Conservation (phyloP, 2,113 vertebrate genomes). For the Peromyscus polionotus region DNA sequence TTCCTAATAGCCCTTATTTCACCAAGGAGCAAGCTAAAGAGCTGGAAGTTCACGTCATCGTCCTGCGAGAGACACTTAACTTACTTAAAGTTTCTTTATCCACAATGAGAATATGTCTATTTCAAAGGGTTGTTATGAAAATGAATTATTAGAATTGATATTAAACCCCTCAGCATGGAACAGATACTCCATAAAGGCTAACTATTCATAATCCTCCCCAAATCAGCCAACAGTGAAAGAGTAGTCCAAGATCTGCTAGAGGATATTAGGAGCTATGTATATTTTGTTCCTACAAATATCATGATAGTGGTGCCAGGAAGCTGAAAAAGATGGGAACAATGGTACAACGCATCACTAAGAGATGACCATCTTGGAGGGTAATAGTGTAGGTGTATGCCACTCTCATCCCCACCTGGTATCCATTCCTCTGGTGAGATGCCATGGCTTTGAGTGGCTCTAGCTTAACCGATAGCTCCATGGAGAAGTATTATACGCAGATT, state of each 20-base stretch:
- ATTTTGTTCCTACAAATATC: not conserved
- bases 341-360: not conserved
- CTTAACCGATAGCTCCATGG: not conserved
- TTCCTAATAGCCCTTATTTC: not conserved
- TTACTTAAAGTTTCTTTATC: constrained; percentile 7
- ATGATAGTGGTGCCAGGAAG: not conserved
- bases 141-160: not conserved
- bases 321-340: not conserved
- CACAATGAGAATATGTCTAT: not conserved
- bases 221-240: not conserved
- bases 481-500: not conserved
- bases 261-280: not conserved
- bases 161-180: not conserved
- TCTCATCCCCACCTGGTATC: too few relatives aligned
- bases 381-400: not conserved
- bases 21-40: not conserved
- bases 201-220: not conserved
- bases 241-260: not conserved
- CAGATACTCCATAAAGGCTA: not conserved
- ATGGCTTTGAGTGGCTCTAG: not conserved
- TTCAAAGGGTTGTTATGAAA: constrained; percentile 19
- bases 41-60: not conserved
- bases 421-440: not conserved
- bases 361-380: not conserved
- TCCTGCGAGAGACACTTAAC: not conserved